Evolutionary conservation across 2,113 vertebrate species (phyloP).

Genomic region (Zosterops japonicus): DNA sequence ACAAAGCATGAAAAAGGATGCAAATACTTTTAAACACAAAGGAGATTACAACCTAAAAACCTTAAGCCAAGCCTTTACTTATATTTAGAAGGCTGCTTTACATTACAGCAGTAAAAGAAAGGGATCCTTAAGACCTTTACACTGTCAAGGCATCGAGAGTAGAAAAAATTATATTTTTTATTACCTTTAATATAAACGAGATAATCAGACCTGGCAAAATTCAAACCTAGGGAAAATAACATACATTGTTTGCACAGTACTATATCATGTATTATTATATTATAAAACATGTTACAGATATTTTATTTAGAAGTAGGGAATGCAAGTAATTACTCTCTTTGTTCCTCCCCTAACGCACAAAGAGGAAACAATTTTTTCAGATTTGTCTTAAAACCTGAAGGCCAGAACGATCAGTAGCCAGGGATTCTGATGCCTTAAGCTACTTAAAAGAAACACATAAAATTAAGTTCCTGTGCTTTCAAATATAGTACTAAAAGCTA

Average conservation of each 20-base stretch:
- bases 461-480: not conserved
- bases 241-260: not conserved
- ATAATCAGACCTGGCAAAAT: not conserved
- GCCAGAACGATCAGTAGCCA: not conserved
- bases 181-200: not conserved
- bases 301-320: not conserved
- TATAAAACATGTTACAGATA: not conserved
- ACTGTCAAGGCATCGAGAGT: not conserved
- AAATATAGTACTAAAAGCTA: not conserved
- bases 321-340: not conserved
- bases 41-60: conserved; percentile 13
- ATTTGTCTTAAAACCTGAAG: not conserved
- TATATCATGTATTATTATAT: not conserved
- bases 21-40: not conserved
- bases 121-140: not conserved
- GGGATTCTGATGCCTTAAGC: not conserved
- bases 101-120: not conserved
- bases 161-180: not conserved
- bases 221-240: not conserved
- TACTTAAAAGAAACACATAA: not conserved
- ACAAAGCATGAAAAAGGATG: not conserved
- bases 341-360: not conserved
- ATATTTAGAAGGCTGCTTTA: not conserved
- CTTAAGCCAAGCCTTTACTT: not conserved
- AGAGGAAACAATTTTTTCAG: not conserved